Percentiles rank a stretch among this genome's conserved stretches.
Evolutionary conservation across 2,888 invertebrate genomes (phyloP).

Genomic region (Drosophila picticornis): DNA sequence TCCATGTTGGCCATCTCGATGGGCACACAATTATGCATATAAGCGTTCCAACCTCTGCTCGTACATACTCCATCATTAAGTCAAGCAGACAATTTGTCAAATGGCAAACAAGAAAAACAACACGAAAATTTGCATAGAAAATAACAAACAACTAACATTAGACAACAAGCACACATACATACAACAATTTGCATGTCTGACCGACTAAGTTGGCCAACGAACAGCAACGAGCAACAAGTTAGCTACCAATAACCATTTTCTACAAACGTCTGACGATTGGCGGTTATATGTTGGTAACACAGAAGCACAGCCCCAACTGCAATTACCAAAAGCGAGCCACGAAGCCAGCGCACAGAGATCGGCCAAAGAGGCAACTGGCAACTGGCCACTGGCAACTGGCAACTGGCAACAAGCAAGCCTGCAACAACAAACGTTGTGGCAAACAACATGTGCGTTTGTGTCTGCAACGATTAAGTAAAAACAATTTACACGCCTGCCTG

Average conservation of each 20-base stretch:
- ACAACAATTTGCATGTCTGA: conserved; percentile 73
- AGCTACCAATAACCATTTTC: conserved; percentile 70
- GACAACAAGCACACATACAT: conserved; percentile 41
- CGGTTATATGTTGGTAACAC: conserved; percentile 62
- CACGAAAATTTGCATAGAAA: conserved; percentile 74
- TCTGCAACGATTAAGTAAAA: conserved; percentile 81
- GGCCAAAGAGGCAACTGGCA: conserved; percentile 6
- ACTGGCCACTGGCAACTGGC: background rate
- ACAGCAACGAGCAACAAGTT: conserved; percentile 55
- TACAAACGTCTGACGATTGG: conserved; percentile 44
- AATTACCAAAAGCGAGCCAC: conserved; percentile 76
- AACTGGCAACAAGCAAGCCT: conserved; percentile 16
- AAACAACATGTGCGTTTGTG: conserved; percentile 76
- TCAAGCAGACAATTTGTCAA: conserved; percentile 78
- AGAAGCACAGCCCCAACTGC: conserved; percentile 72
- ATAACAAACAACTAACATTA: conserved; percentile 76
- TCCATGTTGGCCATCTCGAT: conserved; percentile 30
- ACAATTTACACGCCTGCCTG: conserved; percentile 82
- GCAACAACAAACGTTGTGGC: conserved; percentile 39
- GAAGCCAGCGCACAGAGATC: conserved; percentile 40
- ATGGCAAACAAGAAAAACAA: conserved; percentile 56
- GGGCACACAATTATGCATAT: conserved; percentile 61
- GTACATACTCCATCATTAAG: conserved; percentile 69
- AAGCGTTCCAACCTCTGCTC: conserved; percentile 47
- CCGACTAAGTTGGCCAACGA: conserved; percentile 69